Evolutionary conservation across 1,140 invertebrate genomes (phyloP).

Genomic region (Tetramorium alpestre): DNA sequence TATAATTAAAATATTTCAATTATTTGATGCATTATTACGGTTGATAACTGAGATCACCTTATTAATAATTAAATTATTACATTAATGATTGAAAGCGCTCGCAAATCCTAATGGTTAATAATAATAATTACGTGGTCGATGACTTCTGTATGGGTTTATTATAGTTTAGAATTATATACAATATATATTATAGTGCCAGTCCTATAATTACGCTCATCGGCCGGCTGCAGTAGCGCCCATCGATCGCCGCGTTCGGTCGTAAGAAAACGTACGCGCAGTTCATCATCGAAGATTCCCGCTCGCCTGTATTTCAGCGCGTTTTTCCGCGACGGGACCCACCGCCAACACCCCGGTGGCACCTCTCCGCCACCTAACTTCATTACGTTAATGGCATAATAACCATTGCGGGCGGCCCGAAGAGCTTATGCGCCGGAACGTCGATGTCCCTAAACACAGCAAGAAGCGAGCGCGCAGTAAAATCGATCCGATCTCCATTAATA

Average conservation of each 20-base stretch:
- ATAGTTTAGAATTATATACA: not conserved
- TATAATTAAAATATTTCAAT: not conserved
- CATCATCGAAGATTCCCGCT: conserved; percentile 55
- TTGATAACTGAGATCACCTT: not conserved
- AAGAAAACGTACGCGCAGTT: conserved; percentile 60
- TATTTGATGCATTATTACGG: not conserved
- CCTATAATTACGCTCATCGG: conserved; percentile 39
- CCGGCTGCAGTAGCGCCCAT: not conserved
- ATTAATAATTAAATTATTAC: not conserved
- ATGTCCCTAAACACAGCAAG: conserved; percentile 78
- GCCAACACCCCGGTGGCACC: conserved; percentile 25
- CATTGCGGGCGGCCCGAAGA: conserved; percentile 77
- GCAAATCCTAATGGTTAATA: not conserved
- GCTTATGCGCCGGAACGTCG: conserved; percentile 80
- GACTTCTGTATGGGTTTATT: not conserved
- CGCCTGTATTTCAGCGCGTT: conserved; percentile 58
- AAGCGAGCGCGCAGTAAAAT: conserved; percentile 73
- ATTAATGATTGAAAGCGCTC: not conserved
- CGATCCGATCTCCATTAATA: conserved; percentile 82
- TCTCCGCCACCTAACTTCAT: conserved; percentile 80
- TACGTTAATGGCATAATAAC: conserved; percentile 85
- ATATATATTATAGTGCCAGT: not conserved
- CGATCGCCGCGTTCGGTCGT: conserved; percentile 36
- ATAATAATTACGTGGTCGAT: not conserved
- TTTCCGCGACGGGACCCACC: conserved; percentile 54